Percentiles rank a stretch among this genome's conserved stretches.
phyloP scores from a whole-genome alignment of 2,888 invertebrate genomes.

The Crocallis elinguaria region DNA sequence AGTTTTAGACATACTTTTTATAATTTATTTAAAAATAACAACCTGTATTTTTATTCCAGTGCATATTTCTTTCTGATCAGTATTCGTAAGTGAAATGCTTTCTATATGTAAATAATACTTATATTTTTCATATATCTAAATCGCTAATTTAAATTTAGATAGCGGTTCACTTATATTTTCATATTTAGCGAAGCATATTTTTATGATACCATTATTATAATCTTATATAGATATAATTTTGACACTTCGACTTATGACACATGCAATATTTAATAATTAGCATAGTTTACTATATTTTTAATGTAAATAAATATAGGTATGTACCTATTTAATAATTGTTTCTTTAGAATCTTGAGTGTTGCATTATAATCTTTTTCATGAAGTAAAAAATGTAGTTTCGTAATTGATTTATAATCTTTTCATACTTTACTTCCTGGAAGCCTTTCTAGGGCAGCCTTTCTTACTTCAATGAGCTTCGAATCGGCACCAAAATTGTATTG shows the following conservation, averaged over 20 bases:
- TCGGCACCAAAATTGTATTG: constrained; percentile 47
- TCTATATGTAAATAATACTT: constrained; percentile 72
- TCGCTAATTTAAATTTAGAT: constrained; percentile 24
- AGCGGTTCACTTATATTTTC: constrained; percentile 68
- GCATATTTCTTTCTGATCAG: constrained; percentile 59
- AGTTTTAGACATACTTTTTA: constrained; percentile 24
- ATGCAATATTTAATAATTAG: constrained; percentile 74
- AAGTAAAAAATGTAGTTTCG: constrained; percentile 37
- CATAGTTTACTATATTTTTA: constrained; percentile 53
- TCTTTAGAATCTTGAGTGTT: constrained; percentile 44
- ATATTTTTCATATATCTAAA: constrained; percentile 67
- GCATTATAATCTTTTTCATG: constrained; percentile 48
- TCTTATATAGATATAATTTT: constrained; percentile 43
- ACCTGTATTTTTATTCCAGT: constrained; percentile 56
- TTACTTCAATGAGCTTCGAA: constrained; percentile 56
- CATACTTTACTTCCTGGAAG: no score
- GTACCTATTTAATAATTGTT: constrained; percentile 19
- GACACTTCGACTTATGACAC: constrained; percentile 70
- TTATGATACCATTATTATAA: no score
- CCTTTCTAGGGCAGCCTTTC: no score
- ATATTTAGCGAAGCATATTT: constrained; percentile 43
- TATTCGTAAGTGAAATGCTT: constrained; percentile 60
- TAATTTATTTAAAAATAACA: constrained; percentile 22
- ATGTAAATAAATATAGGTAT: constrained; percentile 63
- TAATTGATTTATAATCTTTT: constrained; percentile 38